phyloP scores from a whole-genome alignment of 2,113 vertebrate species.

The Setophaga petechia region DNA sequence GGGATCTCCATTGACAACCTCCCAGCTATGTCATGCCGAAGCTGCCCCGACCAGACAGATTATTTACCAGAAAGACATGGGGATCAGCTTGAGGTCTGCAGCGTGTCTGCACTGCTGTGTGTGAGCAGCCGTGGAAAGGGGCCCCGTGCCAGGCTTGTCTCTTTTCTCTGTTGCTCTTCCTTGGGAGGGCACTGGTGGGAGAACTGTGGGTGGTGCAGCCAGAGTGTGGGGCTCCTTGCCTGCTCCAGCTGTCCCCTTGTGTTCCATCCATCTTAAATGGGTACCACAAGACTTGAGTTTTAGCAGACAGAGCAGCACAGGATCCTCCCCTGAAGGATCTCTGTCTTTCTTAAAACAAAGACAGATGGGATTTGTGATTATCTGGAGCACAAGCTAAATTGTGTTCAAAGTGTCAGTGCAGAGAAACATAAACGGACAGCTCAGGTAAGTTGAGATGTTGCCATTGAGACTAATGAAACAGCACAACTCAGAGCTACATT shows the following conservation, averaged over 20 bases:
- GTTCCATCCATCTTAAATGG: background rate
- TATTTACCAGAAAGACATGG: background rate
- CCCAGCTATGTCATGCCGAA: background rate
- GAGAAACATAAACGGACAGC: background rate
- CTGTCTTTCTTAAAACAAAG: background rate
- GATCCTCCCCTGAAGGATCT: background rate
- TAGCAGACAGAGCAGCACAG: background rate
- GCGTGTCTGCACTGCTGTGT: background rate
- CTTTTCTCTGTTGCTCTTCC: background rate
- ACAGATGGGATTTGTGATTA: constrained; percentile 13
- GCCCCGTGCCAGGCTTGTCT: background rate
- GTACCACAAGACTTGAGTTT: background rate
- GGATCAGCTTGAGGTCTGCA: background rate
- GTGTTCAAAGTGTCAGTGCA: background rate
- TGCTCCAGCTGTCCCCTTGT: background rate
- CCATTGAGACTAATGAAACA: constrained; percentile 43
- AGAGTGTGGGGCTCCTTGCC: background rate
- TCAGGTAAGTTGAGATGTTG: constrained; percentile 27
- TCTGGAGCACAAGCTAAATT: background rate
- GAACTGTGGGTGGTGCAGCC: background rate
- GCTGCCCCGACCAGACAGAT: background rate
- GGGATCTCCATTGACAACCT: background rate
- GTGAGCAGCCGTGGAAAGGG: background rate
- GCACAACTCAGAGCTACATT: constrained; percentile 5
- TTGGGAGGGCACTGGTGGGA: background rate